Evolutionary conservation across 2,113 vertebrate genomes (phyloP).

Genomic region (Thalassarche chlororhynchos): DNA sequence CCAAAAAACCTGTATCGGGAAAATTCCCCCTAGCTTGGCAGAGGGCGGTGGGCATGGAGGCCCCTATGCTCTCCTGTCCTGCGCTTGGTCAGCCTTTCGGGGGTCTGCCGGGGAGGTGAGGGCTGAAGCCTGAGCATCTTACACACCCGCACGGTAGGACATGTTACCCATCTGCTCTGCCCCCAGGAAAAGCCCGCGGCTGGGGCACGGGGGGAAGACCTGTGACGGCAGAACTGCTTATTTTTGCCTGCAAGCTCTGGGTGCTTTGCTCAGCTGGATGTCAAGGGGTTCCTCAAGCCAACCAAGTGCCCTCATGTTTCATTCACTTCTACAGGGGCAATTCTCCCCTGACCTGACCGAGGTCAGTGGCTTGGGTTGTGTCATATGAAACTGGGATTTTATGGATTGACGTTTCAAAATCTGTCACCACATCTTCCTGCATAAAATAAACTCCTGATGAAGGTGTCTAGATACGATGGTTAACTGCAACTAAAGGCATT

Average conservation of each 20-base stretch:
- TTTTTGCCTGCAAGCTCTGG: background rate
- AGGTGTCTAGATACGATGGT: background rate
- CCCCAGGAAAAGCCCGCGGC: background rate
- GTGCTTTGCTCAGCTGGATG: background rate
- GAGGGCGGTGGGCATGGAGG: background rate
- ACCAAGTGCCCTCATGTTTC: background rate
- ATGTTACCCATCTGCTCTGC: background rate
- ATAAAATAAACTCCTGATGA: background rate
- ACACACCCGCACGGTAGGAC: fast-evolving
- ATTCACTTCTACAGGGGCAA: background rate
- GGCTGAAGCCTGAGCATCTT: background rate
- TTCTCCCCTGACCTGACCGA: background rate
- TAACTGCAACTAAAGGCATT: background rate
- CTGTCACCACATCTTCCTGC: background rate
- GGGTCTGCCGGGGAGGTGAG: background rate
- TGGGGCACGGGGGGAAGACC: background rate
- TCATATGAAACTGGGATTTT: background rate
- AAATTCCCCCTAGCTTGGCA: background rate
- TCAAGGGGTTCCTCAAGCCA: background rate
- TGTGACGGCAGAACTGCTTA: background rate
- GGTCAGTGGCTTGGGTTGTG: background rate
- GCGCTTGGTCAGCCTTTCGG: fast-evolving
- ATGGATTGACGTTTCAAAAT: background rate
- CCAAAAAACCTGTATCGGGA: fast-evolving
- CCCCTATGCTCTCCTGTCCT: background rate